Conservation (phyloP, 1,140 invertebrate genomes). For the Drosophila orosa region DNA sequence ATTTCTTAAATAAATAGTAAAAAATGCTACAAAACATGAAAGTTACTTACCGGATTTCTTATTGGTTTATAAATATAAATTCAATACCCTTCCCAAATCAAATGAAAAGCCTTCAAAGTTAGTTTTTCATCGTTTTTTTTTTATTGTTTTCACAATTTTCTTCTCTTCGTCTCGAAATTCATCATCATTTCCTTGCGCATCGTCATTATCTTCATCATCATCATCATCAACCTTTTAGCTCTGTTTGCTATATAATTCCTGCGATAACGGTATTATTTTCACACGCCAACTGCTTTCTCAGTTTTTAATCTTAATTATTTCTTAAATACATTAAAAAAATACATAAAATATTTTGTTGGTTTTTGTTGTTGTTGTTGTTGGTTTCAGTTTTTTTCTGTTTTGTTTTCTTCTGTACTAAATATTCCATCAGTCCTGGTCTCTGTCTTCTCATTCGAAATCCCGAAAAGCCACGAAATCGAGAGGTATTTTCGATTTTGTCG, state of each 20-base stretch:
- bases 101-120: not conserved
- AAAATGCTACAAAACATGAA: too few relatives aligned
- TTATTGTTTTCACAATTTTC: conserved; percentile 36
- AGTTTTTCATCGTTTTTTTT: conserved; percentile 28
- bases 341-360: conserved; percentile 76
- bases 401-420: conserved; percentile 29
- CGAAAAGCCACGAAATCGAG: not conserved
- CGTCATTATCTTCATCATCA: conserved; percentile 34
- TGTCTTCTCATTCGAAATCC: conserved; percentile 20
- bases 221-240: conserved; percentile 29
- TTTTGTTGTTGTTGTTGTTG: conserved; percentile 31
- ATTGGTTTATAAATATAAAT: not conserved
- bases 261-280: conserved; percentile 50
- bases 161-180: conserved; percentile 33
- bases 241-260: conserved; percentile 49
- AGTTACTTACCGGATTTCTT: not conserved
- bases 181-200: conserved; percentile 74
- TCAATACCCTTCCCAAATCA: not conserved
- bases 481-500: not conserved
- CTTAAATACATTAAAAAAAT: conserved; percentile 82
- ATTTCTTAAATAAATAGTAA: too few relatives aligned
- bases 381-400: conserved; percentile 22
- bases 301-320: conserved; percentile 72
- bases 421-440: conserved; percentile 26
- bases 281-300: conserved; percentile 24